Base-by-base conservation (phyloP, 2,888 invertebrate genomes). In the Drosophila mimica region DNA sequence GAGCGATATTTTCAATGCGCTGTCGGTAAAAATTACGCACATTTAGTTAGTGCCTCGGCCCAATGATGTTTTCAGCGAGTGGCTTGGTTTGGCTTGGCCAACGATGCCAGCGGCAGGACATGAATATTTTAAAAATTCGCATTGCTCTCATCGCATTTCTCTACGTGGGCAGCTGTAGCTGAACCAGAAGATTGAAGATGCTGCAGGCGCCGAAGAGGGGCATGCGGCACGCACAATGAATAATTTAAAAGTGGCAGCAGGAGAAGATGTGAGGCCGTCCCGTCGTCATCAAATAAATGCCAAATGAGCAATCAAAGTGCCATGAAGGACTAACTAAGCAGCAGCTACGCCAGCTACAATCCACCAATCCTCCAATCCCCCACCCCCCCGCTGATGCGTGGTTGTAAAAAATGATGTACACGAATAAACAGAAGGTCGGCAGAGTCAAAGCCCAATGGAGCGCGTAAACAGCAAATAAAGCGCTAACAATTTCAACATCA, bases 251-350 rank as follows among this genome's bases (percentile, higher is more conserved):
- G 28, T 28, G 38, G 53, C 58, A 25, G 49, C 11, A 20, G 53
- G 34, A 48, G 56, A 57, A 52, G 56, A 62, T 31, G 54, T 20
- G 31, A 36, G 46, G 67, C 61, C 49, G 59, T 67, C 69, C 61
- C 72, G 82, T 74, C 79, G 64, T 79, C 85, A 85, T 88, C 90
- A 86, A 88, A 90, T 90, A 88, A 87, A 88, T 88, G 90, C 89
- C 87, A 82, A 88, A 91, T 86, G 91, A 91, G 89, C 90, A 91
- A 89, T 89, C 91, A 89, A 89, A 89, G 89, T 82, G 81, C 81
- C 90, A 84, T 88, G 83, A 84, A 84, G 87, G 78, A 83, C 86
- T 88, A 88, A 86, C 87, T 86, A 86, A 88, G 83, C 80, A 80
- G 74, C 58, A 70, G 70, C 65, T 28, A 43, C 64, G 17, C 25